Conservation (phyloP, 92 coral and sea anemone species). For the Phymanthus crucifer region DNA sequence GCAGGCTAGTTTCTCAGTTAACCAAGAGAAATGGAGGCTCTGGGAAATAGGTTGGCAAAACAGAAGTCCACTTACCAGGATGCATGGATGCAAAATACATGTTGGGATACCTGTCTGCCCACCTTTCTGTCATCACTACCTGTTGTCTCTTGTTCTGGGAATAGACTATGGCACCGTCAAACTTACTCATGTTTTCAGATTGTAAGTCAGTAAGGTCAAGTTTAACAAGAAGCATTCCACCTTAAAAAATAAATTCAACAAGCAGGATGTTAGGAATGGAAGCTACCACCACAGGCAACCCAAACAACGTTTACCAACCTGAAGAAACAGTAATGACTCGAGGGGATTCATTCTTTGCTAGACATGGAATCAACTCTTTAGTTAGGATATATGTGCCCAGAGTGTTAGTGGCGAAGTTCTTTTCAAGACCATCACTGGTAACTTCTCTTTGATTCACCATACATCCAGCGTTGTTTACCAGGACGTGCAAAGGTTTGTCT, state of each 20-base stretch:
- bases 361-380: conserved; percentile 64
- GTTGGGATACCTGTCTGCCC: conserved; percentile 80
- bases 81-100: conserved; percentile 93
- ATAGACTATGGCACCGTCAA: conserved; percentile 94
- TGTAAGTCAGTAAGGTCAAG: conserved; percentile 80
- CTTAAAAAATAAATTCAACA: background rate
- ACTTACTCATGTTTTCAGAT: conserved; percentile 79
- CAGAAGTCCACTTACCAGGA: conserved; percentile 79
- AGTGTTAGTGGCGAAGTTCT: conserved; percentile 91
- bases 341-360: conserved; percentile 75
- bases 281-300: conserved; percentile 1
- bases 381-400: conserved; percentile 90
- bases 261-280: background rate
- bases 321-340: conserved; percentile 90
- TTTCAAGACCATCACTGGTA: conserved; percentile 81
- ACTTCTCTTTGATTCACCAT: conserved; percentile 85
- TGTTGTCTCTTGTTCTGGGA: conserved; percentile 97
- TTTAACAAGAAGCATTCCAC: conserved; percentile 50
- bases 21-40: too few species aligned
- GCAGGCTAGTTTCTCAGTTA: too few species aligned
- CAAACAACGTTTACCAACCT: conserved; percentile 51
- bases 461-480: conserved; percentile 94
- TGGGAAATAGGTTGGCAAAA: too few species aligned
- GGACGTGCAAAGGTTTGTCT: conserved; percentile 61
- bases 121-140: conserved; percentile 87